These are phyloP conservation scores for Cheilosia variabilis DNA, from an alignment of 2,888 invertebrate species.

Conservation along the genomic window DNA sequence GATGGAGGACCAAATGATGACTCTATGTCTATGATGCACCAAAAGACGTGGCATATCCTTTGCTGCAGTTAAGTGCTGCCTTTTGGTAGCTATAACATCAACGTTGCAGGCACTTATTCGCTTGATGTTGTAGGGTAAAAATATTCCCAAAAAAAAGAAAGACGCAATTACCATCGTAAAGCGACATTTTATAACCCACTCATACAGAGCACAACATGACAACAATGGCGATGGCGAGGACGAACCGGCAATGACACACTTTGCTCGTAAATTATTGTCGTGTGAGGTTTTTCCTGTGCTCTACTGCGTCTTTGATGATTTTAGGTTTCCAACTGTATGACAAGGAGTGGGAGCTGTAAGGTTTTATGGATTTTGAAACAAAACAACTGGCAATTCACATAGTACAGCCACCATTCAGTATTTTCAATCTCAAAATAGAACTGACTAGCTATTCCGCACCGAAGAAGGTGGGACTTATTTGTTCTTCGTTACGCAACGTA, in stretches of 20 bases:
- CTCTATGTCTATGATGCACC: slow-evolving; percentile 8
- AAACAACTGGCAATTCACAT: slow-evolving; percentile 12
- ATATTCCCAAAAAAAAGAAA: neutral
- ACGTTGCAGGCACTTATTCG: too few relatives aligned
- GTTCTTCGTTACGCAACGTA: slow-evolving; percentile 1
- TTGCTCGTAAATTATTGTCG: slow-evolving; percentile 21
- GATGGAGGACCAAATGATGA: slow-evolving; percentile 7
- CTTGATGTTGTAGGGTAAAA: neutral
- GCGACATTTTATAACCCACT: slow-evolving; percentile 46
- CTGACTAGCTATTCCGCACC: neutral
- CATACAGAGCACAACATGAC: neutral
- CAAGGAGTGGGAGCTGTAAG: neutral
- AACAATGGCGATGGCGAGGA: slow-evolving; percentile 1
- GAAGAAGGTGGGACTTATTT: neutral
- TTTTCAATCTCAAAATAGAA: slow-evolving; percentile 28
- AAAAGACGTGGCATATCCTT: neutral
- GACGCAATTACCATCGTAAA: slow-evolving; percentile 30
- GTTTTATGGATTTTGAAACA: slow-evolving; percentile 23
- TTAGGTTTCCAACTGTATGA: neutral
- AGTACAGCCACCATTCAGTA: neutral
- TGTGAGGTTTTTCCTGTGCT: neutral
- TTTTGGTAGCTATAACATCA: too few relatives aligned
- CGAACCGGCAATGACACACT: slow-evolving; percentile 14
- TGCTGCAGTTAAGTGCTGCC: neutral
- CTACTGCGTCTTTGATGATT: neutral